A percentile compares a stretch with the other conserved stretches of the same genome.
Evolutionary conservation across 2,888 invertebrate species (phyloP).

Genomic region (Drosophila cyrtoloma): DNA sequence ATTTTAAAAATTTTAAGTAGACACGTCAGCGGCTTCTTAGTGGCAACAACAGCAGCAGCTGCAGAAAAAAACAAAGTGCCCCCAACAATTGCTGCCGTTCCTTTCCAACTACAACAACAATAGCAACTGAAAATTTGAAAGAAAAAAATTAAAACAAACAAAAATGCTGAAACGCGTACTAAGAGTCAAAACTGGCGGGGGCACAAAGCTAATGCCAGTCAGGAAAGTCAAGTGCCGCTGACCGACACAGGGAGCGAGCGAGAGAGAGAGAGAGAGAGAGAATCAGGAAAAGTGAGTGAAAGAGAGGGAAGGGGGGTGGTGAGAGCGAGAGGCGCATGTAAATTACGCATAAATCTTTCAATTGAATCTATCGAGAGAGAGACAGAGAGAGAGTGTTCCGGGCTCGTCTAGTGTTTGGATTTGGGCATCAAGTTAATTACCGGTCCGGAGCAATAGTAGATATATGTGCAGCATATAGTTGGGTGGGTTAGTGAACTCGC

Average conservation of each 20-base stretch:
- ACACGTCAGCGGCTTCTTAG: constrained; percentile 74
- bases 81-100: constrained; percentile 49
- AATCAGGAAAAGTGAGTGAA: not conserved
- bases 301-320: constrained; percentile 2
- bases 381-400: constrained; percentile 2
- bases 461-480: constrained; percentile 11
- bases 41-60: constrained; percentile 47
- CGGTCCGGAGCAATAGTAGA: constrained; percentile 18
- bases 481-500: constrained; percentile 77
- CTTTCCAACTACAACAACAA: constrained; percentile 34
- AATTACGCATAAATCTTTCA: constrained; percentile 82
- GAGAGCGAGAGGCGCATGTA: constrained; percentile 25
- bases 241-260: not conserved
- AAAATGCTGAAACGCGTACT: constrained; percentile 37
- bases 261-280: constrained; percentile 2
- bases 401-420: constrained; percentile 59
- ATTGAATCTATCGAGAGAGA: constrained; percentile 47
- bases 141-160: constrained; percentile 72
- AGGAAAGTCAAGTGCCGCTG: constrained; percentile 61
- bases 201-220: constrained; percentile 71
- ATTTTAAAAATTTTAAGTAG: constrained; percentile 71
- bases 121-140: constrained; percentile 25
- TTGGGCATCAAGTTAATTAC: constrained; percentile 68
- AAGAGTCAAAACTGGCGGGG: constrained; percentile 46
- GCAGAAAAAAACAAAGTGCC: constrained; percentile 71